Evolutionary conservation across 2,797 vertebrate species (phyloP), one percentile per base, ranked within the genome.

Genomic region (Aphelocoma californica): DNA sequence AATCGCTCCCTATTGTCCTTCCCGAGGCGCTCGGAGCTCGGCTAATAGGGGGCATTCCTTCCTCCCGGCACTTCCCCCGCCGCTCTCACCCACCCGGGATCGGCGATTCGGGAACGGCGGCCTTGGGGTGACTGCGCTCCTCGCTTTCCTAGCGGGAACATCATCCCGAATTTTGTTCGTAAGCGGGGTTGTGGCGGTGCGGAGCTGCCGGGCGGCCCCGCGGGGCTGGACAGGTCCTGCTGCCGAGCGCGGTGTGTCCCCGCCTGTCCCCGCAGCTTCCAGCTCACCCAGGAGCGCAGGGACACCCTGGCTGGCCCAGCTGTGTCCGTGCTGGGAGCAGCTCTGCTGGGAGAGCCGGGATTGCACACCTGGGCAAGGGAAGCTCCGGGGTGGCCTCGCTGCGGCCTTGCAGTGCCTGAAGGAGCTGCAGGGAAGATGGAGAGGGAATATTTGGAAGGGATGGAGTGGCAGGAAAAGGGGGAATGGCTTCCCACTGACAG

Each of bases 41-140:
- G 92, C 97, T 96, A 96, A 96, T 89, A 83, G 83, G 94, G 91
- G 91, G 94, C 95, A 97, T 97, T 96, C 96, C 71, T 95, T 86
- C 93, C 89, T 91, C 89, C 71, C 89, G 71, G 93, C 87, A 60
- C 88, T 94, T 90, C 92, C 89, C 88, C 83, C 72, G 40, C 12
- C 40, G 44, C 74, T 88, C 90, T 75, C 80, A 90, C 72, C 78
- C 90, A 62, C 93, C 86, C 88, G 34, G 90, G 72, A 74, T 31
- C 73, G 67, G 72, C 45, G 83, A 65, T 73, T 56, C 53, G 31
- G 28, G 53, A 32, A 66, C 11, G 51, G 29, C 48, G 26, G 78
- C 77, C 5, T 94, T 95, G 53, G 93, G 71, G 73, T 73, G 78
- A 86, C 81, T 4, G 24, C 71, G 87, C 54, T 66, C 36, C 57